Conservation (phyloP, 2,797 vertebrate genomes). For the Silurus lanzhouensis region DNA sequence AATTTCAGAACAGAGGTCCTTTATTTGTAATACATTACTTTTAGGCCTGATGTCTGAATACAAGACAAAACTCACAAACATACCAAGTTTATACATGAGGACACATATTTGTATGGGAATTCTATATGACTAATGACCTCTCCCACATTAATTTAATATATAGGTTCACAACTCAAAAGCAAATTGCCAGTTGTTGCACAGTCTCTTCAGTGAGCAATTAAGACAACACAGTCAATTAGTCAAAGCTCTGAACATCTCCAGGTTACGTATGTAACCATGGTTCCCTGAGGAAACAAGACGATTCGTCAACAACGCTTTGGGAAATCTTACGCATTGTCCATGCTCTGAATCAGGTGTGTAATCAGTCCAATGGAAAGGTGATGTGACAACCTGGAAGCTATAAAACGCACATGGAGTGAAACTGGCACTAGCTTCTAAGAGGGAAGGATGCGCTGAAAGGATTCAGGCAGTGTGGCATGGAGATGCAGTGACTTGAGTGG, state of each 20-base stretch:
- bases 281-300: too few species aligned
- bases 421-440: too few species aligned
- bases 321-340: too few species aligned
- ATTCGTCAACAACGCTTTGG: too few species aligned
- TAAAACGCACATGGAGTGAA: too few species aligned
- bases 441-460: too few species aligned
- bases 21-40: slow-evolving; percentile 16
- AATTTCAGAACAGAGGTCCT: slow-evolving; percentile 30
- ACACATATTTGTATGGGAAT: neutral
- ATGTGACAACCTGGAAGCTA: too few species aligned
- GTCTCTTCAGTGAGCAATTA: neutral
- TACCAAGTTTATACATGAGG: neutral
- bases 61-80: neutral
- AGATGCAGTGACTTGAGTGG: too few species aligned
- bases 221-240: neutral
- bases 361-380: too few species aligned
- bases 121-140: neutral
- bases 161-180: neutral
- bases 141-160: neutral
- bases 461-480: too few species aligned
- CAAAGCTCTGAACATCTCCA: neutral
- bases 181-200: neutral
- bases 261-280: too few species aligned
- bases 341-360: too few species aligned
- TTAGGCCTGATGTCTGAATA: slow-evolving; percentile 6